Evolutionary conservation across 2,113 vertebrate species (phyloP).

Genomic region (Sciurus niger): DNA sequence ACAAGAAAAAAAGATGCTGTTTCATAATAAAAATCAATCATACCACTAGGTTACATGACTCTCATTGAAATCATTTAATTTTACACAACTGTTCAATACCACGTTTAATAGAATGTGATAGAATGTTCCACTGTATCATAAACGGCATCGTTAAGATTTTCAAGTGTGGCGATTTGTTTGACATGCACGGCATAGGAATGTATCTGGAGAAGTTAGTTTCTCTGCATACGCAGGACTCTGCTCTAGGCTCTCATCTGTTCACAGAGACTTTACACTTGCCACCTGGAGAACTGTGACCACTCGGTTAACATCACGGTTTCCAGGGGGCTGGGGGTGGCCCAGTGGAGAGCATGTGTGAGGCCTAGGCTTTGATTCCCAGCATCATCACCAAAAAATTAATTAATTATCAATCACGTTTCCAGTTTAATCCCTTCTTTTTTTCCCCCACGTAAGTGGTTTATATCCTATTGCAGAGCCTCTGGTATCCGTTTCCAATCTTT

Average conservation of each 20-base stretch:
- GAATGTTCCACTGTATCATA: not conserved
- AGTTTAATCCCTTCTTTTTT: not conserved
- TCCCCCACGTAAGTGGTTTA: not conserved
- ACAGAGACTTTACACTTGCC: not conserved
- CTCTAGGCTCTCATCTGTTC: not conserved
- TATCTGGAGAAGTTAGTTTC: conserved; percentile 6
- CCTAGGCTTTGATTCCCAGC: not conserved
- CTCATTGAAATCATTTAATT: conserved; percentile 26
- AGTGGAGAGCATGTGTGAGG: not conserved
- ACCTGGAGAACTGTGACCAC: not conserved
- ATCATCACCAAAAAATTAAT: not conserved
- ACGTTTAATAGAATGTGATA: not conserved
- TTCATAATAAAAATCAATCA: conserved; percentile 10
- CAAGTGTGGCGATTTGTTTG: conserved; percentile 22
- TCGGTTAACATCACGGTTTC: not conserved
- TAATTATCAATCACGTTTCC: not conserved
- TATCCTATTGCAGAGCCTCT: not conserved
- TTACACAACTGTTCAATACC: not conserved
- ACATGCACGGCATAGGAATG: not conserved
- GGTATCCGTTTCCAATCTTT: conserved; percentile 69
- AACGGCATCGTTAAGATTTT: not conserved
- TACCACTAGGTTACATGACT: not conserved
- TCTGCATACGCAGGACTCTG: not conserved
- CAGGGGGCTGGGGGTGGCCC: not conserved
- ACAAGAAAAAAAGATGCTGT: not conserved